Evolutionary conservation across 2,888 invertebrate species (phyloP).

Genomic region (Tinea pellionella): DNA sequence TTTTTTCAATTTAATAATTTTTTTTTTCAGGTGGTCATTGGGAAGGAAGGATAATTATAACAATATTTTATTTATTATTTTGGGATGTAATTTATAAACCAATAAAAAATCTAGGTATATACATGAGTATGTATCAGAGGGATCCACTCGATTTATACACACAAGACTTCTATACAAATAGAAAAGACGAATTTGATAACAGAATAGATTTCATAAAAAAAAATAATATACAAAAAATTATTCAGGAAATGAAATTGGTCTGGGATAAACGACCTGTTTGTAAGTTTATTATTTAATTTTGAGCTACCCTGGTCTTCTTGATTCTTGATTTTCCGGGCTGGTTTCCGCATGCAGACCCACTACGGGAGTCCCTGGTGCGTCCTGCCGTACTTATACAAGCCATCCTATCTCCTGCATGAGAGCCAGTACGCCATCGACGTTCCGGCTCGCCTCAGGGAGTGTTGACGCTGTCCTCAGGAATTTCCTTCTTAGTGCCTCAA

Average conservation of each 20-base stretch:
- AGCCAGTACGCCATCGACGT: no score
- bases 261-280: constrained; percentile 59
- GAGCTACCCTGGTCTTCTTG: no score
- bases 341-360: no score
- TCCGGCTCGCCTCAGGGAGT: no score
- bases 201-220: constrained; percentile 46
- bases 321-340: no score
- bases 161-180: constrained; percentile 73
- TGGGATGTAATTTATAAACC: constrained; percentile 81
- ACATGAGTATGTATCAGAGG: constrained; percentile 73
- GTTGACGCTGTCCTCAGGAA: no score
- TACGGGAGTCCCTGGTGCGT: no score
- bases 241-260: constrained; percentile 44
- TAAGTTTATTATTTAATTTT: constrained; percentile 26
- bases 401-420: no score
- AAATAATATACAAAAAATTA: constrained; percentile 40
- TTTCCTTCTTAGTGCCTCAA: no score
- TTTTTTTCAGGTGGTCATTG: constrained; percentile 74
- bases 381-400: no score
- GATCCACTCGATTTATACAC: constrained; percentile 80
- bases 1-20: no score
- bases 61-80: constrained; percentile 76
- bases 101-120: constrained; percentile 66
- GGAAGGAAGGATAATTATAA: constrained; percentile 74
- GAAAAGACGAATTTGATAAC: constrained; percentile 69